Evolutionary conservation across 2,888 invertebrate genomes (phyloP).

Genomic region (Drosophila tanythrix): DNA sequence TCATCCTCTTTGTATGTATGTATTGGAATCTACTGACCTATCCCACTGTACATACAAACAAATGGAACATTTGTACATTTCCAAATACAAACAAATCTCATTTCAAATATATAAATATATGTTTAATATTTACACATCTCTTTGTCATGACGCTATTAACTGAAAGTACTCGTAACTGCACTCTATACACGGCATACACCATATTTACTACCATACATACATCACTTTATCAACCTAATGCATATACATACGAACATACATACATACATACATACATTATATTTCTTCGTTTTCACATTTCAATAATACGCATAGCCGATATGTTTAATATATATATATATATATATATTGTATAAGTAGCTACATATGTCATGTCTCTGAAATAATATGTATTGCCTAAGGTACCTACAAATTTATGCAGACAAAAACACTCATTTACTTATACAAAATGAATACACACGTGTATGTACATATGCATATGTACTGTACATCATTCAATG

Average conservation of each 20-base stretch:
- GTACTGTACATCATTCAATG: constrained; percentile 44
- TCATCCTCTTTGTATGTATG: constrained; percentile 34
- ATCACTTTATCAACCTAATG: constrained; percentile 3
- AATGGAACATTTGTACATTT: constrained; percentile 30
- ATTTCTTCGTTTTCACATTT: constrained; percentile 40
- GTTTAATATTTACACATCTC: constrained; percentile 16
- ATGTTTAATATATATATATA: constrained; percentile 19
- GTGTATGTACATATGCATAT: constrained; percentile 5
- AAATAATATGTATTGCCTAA: constrained; percentile 71
- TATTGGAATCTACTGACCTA: constrained; percentile 28
- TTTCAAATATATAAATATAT: constrained; percentile 12
- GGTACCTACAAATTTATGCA: constrained; percentile 79
- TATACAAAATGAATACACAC: constrained; percentile 44
- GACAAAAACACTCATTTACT: constrained; percentile 69
- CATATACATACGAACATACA: background rate
- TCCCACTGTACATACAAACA: constrained; percentile 44
- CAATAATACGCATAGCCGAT: constrained; percentile 23
- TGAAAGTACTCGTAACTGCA: constrained; percentile 26
- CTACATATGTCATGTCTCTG: constrained; percentile 65
- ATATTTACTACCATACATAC: constrained; percentile 34
- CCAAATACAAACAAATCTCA: constrained; percentile 17
- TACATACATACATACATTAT: constrained; percentile 14
- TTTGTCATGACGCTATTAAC: constrained; percentile 27
- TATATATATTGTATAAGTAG: constrained; percentile 50
- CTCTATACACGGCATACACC: constrained; percentile 42